These are phyloP conservation scores for Pterocles gutturalis DNA, from an alignment of 2,113 vertebrate genomes.

Conservation along the genomic window DNA sequence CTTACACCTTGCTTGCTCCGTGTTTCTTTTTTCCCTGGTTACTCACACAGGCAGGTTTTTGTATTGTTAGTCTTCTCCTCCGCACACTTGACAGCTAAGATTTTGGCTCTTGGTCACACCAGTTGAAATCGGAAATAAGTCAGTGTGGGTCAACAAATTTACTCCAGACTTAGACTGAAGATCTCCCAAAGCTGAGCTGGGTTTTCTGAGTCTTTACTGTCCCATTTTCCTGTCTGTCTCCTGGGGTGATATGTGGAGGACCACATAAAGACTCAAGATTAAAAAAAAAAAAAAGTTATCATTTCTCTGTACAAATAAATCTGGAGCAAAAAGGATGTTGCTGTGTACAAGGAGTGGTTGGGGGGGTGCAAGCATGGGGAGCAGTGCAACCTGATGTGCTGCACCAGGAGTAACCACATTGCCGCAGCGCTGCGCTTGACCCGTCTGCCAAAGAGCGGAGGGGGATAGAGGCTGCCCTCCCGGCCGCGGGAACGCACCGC, in stretches of 20 bases:
- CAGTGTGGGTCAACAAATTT: background rate
- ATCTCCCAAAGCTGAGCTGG: background rate
- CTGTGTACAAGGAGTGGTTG: accelerated
- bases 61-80: background rate
- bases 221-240: background rate
- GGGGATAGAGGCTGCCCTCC: slow-evolving; percentile 65
- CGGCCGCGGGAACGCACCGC: slow-evolving; percentile 49
- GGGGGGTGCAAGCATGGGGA: background rate
- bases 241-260: background rate
- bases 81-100: accelerated
- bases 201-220: background rate
- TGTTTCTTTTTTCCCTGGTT: background rate
- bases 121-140: background rate
- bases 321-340: background rate
- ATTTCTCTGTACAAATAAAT: background rate
- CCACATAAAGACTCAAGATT: slow-evolving; percentile 8
- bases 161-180: background rate
- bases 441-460: slow-evolving; percentile 55
- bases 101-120: background rate
- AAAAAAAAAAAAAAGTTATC: background rate
- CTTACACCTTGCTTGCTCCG: accelerated
- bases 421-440: background rate
- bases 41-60: background rate
- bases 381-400: background rate
- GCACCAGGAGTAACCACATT: background rate